Conservation (phyloP, 2,888 invertebrate genomes). For the Eristalis pertinax region DNA sequence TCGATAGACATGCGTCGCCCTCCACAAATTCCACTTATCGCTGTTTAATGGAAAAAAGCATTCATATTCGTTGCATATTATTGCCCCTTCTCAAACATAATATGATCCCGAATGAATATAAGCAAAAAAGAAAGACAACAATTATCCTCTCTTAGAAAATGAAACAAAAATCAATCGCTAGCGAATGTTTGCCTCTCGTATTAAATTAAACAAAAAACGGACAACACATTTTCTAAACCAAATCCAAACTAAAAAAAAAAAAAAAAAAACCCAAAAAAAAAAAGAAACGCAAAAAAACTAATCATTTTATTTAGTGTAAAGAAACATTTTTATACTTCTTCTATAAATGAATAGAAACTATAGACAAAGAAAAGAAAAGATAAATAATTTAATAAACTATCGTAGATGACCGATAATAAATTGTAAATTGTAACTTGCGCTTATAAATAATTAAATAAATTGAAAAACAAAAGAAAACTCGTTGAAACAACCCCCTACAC, state of each 20-base stretch:
- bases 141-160: slow-evolving; percentile 4
- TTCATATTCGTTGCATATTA: not conserved
- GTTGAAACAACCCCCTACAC: slow-evolving; percentile 34
- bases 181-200: slow-evolving; percentile 34
- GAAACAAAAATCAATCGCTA: slow-evolving; percentile 12
- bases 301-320: slow-evolving; percentile 73
- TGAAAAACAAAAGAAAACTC: slow-evolving; percentile 21
- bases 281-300: slow-evolving; percentile 55
- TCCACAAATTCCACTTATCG: too few relatives aligned
- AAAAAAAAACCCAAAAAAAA: slow-evolving; percentile 21
- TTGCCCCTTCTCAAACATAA: not conserved
- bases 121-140: not conserved
- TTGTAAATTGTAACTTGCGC: slow-evolving; percentile 64
- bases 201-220: slow-evolving; percentile 25
- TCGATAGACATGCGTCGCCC: too few relatives aligned
- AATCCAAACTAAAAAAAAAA: not conserved
- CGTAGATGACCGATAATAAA: slow-evolving; percentile 52
- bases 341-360: slow-evolving; percentile 50
- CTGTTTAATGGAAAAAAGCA: not conserved
- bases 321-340: slow-evolving; percentile 69
- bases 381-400: slow-evolving; percentile 17
- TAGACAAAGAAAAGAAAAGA: slow-evolving; percentile 15
- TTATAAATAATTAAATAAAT: slow-evolving; percentile 27
- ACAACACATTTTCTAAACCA: slow-evolving; percentile 43
- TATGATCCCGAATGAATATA: not conserved